Percentiles rank a stretch among this genome's conserved stretches.
phyloP scores from a whole-genome alignment of 2,113 vertebrate species.

The Hassar affinis region DNA sequence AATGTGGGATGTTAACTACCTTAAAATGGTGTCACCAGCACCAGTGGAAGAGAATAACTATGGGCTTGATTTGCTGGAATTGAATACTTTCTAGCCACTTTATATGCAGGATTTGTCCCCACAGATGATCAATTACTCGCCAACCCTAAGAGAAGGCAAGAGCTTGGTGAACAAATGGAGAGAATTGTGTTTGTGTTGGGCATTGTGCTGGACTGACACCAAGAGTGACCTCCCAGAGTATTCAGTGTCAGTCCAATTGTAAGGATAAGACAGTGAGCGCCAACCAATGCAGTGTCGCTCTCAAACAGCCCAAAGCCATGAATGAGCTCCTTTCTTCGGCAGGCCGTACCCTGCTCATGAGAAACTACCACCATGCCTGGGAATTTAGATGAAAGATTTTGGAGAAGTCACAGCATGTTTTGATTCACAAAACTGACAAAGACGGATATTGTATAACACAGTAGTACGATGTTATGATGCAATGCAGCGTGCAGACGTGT shows the following conservation, averaged over 20 bases:
- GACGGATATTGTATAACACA: slow-evolving; percentile 5
- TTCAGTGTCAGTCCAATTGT: slow-evolving; percentile 58
- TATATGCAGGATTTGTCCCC: slow-evolving; percentile 50
- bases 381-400: slow-evolving; percentile 46
- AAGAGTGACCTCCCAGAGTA: slow-evolving; percentile 56
- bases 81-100: slow-evolving; percentile 34
- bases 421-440: slow-evolving; percentile 31
- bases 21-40: slow-evolving; percentile 7
- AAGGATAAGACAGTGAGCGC: slow-evolving; percentile 51
- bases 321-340: slow-evolving; percentile 54
- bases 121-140: slow-evolving; percentile 48
- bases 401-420: slow-evolving; percentile 18
- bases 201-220: slow-evolving; percentile 56
- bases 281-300: slow-evolving; percentile 49
- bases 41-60: neutral
- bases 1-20: neutral
- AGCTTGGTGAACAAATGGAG: slow-evolving; percentile 46
- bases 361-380: slow-evolving; percentile 49
- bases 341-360: slow-evolving; percentile 44
- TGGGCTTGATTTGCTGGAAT: slow-evolving; percentile 3
- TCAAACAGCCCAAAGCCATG: slow-evolving; percentile 46
- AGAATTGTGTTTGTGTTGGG: slow-evolving; percentile 55
- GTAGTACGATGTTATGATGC: slow-evolving; percentile 16
- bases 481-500: neutral
- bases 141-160: slow-evolving; percentile 43